These are phyloP conservation scores for Orthosia gracilis DNA, from an alignment of 2,888 invertebrate species.

Conservation along the genomic window DNA sequence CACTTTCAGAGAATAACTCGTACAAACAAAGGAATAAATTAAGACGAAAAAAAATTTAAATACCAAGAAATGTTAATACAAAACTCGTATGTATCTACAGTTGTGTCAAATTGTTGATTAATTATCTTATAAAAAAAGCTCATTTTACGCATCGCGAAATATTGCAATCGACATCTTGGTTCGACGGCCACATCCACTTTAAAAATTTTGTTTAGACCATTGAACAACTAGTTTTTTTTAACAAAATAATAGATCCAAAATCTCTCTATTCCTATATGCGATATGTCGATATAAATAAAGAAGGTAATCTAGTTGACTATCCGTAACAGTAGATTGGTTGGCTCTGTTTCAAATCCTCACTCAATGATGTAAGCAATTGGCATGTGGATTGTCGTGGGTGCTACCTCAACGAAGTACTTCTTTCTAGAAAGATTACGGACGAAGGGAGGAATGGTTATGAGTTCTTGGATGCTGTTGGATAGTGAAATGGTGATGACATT, in stretches of 20 bases:
- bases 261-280: constrained; percentile 7
- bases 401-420: constrained; percentile 22
- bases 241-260: constrained; percentile 22
- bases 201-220: too few relatives aligned
- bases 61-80: too few relatives aligned
- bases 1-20: too few relatives aligned
- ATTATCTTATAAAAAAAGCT: too few relatives aligned
- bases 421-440: not conserved
- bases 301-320: constrained; percentile 47
- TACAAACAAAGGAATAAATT: too few relatives aligned
- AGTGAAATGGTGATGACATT: not conserved
- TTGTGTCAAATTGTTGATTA: too few relatives aligned
- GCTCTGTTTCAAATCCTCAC: constrained; percentile 52
- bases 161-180: too few relatives aligned
- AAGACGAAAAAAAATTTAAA: too few relatives aligned
- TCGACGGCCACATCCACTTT: too few relatives aligned
- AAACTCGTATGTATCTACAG: too few relatives aligned
- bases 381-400: constrained; percentile 21
- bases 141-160: too few relatives aligned
- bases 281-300: constrained; percentile 45
- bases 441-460: not conserved
- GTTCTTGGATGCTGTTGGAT: not conserved
- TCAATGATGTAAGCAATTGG: constrained; percentile 61
- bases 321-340: constrained; percentile 44
- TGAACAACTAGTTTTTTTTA: not conserved